Evolutionary conservation across 1,140 invertebrate species (phyloP), one percentile per base, ranked within the genome.

Genomic region (Psilanteris sp.): DNA sequence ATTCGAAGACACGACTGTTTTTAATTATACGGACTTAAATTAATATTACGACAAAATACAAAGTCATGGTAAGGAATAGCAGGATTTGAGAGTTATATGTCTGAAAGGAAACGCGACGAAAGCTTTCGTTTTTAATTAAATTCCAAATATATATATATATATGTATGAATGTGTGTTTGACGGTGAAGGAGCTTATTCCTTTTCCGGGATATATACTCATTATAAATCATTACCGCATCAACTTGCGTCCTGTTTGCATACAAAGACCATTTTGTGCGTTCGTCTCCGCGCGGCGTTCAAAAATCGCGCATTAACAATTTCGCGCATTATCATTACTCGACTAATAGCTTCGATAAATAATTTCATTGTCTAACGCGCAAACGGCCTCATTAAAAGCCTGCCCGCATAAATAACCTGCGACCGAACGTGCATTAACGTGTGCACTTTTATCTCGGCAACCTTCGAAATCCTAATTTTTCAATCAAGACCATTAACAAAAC

Each of bases 401-500:
- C 61, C 61, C 43, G 61, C 46, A 54, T 52, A 66, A 52, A 54
- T 66, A 66, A 14, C 37, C 15, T 10, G n/a, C n/a, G 24, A n/a
- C 20, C n/a, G n/a, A 8, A 11, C 9, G 6, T 15, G 0, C 29
- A 44, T 67, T 29, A 55, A 22, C 39, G n/a, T n/a, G 22, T 24
- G 32, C 22, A 7, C 41, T 57, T 57, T 50, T 39, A 50, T 57
- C 31, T 48, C 43, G 16, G 31, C 62, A 15, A 26, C 39, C 41
- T 46, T 66, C 46, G 18, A 55, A 66, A 34, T 32, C 24, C 39
- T 36, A 57, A 57, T 68, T 68, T 68, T 68, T 68, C 64, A 57
- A 68, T 68, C 48, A 24, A 41, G n/a, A 20, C 41, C 64, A 61
- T 70, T 52, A 48, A 61, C 66, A 44, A 61, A 70, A 61, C 46